These are phyloP conservation scores for Linurgus olivaceus DNA, from an alignment of 2,797 vertebrate genomes.

Conservation along the genomic window DNA sequence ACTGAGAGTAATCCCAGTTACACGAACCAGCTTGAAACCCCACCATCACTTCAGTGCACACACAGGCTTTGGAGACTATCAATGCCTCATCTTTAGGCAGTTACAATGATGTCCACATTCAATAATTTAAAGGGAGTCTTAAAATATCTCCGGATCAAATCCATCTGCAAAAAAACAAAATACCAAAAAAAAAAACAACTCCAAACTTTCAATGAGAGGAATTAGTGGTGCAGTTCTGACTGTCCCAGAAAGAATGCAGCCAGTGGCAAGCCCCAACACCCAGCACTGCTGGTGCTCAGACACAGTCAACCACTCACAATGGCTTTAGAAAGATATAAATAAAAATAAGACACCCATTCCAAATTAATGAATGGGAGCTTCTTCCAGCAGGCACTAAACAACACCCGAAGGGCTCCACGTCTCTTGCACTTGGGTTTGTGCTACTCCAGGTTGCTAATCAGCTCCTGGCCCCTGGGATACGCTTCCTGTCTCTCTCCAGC, in stretches of 20 bases:
- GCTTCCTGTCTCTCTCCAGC: neutral
- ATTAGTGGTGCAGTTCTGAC: neutral
- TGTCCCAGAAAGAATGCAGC: conserved; percentile 7
- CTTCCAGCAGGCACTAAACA: neutral
- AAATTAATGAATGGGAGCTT: neutral
- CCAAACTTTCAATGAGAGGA: neutral
- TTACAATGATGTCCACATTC: neutral
- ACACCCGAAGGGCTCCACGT: neutral
- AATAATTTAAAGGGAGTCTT: neutral
- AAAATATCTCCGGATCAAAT: conserved; percentile 20
- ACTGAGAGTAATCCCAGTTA: neutral
- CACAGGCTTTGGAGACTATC: neutral
- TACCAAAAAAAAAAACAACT: neutral
- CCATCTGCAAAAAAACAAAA: neutral
- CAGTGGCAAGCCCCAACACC: neutral
- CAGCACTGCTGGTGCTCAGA: accelerated
- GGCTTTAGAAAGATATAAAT: neutral
- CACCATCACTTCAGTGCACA: neutral
- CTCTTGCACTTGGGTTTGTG: neutral
- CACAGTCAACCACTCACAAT: neutral
- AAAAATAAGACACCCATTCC: neutral
- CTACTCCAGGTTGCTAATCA: neutral
- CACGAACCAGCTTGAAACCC: neutral
- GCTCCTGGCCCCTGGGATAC: neutral
- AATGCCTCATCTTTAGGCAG: neutral